Percentiles rank a stretch among this genome's conserved stretches.
Conservation (phyloP, 2,113 vertebrate species). For the Lates calcarifer region DNA sequence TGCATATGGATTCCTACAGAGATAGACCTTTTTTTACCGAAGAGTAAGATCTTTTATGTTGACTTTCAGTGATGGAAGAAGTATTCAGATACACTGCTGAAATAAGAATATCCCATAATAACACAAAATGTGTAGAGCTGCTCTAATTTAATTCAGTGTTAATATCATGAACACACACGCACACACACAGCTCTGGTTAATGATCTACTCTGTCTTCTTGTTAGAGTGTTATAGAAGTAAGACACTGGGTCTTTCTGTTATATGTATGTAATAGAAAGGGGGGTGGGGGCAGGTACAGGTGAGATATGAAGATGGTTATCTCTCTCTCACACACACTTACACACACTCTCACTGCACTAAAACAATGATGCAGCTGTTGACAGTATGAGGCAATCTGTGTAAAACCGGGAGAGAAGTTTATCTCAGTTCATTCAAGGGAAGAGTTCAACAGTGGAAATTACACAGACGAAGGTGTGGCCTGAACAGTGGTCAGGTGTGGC, state of each 20-base stretch:
- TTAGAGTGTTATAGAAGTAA: slow-evolving; percentile 14
- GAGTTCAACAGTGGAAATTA: not conserved
- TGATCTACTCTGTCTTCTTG: slow-evolving; percentile 19
- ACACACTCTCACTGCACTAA: not conserved
- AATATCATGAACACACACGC: slow-evolving; percentile 1
- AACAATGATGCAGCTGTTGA: slow-evolving; percentile 14
- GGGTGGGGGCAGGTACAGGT: slow-evolving; percentile 1
- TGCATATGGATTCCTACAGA: too few relatives aligned
- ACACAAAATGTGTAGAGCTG: too few relatives aligned
- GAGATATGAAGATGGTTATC: slow-evolving; percentile 49
- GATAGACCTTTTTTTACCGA: too few relatives aligned
- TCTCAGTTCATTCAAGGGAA: not conserved
- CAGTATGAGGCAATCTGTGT: slow-evolving; percentile 3
- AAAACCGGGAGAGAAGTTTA: not conserved
- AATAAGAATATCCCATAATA: too few relatives aligned
- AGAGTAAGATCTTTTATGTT: too few relatives aligned
- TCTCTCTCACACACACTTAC: not conserved
- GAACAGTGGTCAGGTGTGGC: not conserved
- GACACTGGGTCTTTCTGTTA: slow-evolving; percentile 5
- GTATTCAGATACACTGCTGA: too few relatives aligned
- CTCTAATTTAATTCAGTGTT: too few relatives aligned
- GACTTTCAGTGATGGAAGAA: too few relatives aligned
- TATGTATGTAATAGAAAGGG: not conserved
- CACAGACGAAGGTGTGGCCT: not conserved
- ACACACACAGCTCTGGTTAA: slow-evolving; percentile 35